Base-by-base conservation (phyloP, 2,113 vertebrate genomes). In the Tragulus kanchil region DNA sequence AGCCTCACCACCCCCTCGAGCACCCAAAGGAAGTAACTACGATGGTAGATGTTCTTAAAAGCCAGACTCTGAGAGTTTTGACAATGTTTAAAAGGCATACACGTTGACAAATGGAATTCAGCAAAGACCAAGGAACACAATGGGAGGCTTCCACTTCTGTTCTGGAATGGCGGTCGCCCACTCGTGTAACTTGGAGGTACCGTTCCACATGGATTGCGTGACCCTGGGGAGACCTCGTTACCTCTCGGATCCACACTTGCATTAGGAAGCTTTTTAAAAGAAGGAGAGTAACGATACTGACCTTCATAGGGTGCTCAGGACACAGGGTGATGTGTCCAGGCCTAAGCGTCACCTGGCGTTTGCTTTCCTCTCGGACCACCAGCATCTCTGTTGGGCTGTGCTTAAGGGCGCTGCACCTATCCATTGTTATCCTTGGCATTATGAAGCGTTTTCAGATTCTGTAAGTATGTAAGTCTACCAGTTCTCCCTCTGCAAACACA, bases 311-410 rank as follows among this genome's bases (percentile, higher is more conserved):
- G 12, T 3, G 13, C 64, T 31, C 7, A 9, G 28, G 71, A 56
- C 48, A 10, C 7, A 6, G 58, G 58, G 12, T 15, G 7, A 2
- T 7, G 64, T 3, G 3, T 23, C 28, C 5, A 23, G 8, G 31
- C 2, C 0, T 0, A 0, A 45, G 52, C 87, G 6, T 8, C 7
- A 0, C 4, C 13, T 6, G 82, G 59, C 23, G 3, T 56, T 6
- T 9, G 54, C 31, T n/a, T 48, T 73, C 14, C 17, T 7, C 16
- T 50, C 7, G 8, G 2, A 9, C 6, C 21, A 8, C 36, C 50
- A 28, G 7, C 19, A 5, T 4, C 61, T 78, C 26, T 1, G 0
- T 9, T 3, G 21, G 14, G 8, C 0, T 23, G 42, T 3, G n/a
- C 16, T 16, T 15, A 1, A 58, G 23, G 2, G 15, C 1, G n/a